Percentiles rank a stretch among this genome's conserved stretches.
phyloP scores from a whole-genome alignment of 2,113 vertebrate genomes.

The Pelecanus crispus region DNA sequence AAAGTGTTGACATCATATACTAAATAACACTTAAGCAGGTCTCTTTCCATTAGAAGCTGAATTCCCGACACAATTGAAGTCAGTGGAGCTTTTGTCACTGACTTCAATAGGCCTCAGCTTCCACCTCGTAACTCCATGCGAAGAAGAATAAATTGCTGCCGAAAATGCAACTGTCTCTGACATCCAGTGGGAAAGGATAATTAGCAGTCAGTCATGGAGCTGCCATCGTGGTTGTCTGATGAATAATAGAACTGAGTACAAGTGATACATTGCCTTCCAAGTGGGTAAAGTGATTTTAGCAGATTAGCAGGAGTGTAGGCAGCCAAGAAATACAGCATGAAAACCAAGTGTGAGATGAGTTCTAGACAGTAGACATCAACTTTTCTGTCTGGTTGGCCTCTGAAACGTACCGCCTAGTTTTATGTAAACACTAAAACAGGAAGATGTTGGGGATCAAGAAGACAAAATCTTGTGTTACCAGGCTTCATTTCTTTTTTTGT shows the following conservation, averaged over 20 bases:
- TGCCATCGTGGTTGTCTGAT: slow-evolving; percentile 30
- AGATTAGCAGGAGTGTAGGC: slow-evolving; percentile 13
- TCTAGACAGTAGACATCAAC: background rate
- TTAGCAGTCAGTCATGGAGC: slow-evolving; percentile 39
- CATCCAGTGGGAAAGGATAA: slow-evolving; percentile 15
- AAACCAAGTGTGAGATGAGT: background rate
- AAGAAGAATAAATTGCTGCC: slow-evolving; percentile 12
- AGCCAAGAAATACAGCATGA: slow-evolving; percentile 23
- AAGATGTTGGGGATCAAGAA: background rate
- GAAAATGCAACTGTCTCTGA: background rate
- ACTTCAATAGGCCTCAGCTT: slow-evolving; percentile 25
- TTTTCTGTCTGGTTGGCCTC: background rate
- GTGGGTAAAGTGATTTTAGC: slow-evolving; percentile 35
- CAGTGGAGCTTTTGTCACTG: background rate
- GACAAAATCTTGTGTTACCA: background rate
- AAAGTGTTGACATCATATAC: background rate
- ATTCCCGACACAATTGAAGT: background rate
- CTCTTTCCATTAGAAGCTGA: background rate
- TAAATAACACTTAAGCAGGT: background rate
- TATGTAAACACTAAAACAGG: background rate
- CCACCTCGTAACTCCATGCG: background rate
- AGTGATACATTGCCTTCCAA: slow-evolving; percentile 24
- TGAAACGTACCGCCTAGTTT: background rate
- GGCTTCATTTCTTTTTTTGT: background rate
- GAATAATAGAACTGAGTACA: slow-evolving; percentile 33